phyloP scores from a whole-genome alignment of 1,140 invertebrate species.

The Drosophila navojoa region DNA sequence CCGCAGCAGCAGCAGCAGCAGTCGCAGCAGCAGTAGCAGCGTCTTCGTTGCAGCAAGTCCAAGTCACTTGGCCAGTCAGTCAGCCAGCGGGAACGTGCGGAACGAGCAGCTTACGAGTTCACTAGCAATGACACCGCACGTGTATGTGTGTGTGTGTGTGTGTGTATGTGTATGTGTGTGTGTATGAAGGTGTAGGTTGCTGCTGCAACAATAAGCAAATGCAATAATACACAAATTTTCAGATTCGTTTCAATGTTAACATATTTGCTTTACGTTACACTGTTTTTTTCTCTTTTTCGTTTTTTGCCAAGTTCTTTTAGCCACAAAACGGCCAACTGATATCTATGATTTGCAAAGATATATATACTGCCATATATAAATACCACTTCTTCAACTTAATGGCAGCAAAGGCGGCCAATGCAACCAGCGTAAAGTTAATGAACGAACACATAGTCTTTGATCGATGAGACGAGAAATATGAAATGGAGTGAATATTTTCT shows the following conservation, averaged over 20 bases:
- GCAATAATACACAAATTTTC: background rate
- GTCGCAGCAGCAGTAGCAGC: slow-evolving; percentile 5
- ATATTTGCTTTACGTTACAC: slow-evolving; percentile 4
- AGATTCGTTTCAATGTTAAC: slow-evolving; percentile 18
- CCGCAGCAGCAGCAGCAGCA: background rate
- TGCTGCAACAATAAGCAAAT: slow-evolving; percentile 25
- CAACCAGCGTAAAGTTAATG: background rate
- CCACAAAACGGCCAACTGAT: background rate
- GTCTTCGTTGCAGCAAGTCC: slow-evolving; percentile 65
- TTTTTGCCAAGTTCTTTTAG: slow-evolving; percentile 12
- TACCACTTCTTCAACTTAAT: background rate
- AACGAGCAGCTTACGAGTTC: slow-evolving; percentile 60
- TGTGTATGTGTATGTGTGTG: slow-evolving; percentile 6
- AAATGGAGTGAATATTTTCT: too few species aligned
- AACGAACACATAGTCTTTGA: too few species aligned
- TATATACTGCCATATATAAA: background rate
- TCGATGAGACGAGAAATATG: too few species aligned
- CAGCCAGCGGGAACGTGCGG: slow-evolving; percentile 50
- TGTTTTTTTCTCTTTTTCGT: too few species aligned
- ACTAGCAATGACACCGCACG: slow-evolving; percentile 64
- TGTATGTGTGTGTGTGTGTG: background rate
- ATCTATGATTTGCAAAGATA: background rate
- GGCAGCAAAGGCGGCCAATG: background rate
- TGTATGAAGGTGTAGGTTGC: slow-evolving; percentile 71
- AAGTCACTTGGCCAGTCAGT: slow-evolving; percentile 66